Base-by-base conservation (phyloP, 2,797 vertebrate genomes). In the Sebastes matsubarae region DNA sequence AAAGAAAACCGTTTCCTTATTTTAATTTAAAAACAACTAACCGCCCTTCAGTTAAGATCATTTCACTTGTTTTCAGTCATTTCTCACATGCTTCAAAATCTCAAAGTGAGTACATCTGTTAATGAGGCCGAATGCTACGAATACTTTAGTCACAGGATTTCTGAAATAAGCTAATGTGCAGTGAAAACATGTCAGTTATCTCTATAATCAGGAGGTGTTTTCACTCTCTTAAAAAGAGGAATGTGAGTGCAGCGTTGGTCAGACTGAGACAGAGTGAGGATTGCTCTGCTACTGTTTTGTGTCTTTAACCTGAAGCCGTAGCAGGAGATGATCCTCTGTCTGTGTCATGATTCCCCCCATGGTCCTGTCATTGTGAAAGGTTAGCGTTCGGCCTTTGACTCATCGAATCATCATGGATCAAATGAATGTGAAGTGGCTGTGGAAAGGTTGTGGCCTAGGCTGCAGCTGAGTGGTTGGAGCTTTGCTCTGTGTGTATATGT, bases 351-450 rank as follows among this genome's bases (percentile, higher is more conserved):
- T 77, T 81, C 60, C 42, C 66, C 81, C 71, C 8, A 0, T 18
- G 67, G 88, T 77, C 68, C 77, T 83, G 86, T 84, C 87, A 59
- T 54, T 77, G 79, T 79, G 77, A 93, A 91, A 93, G 91, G 91
- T 92, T 90, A 85, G 78, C 27, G 59, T 20, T 74, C 67, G 54
- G 50, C 86, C 88, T 91, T 63, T 91, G 88, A 89, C 92, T 91
- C 89, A 8, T 59, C 32, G 72, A 90, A 74, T 69, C 87, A 60
- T 83, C 85, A 52, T 82, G 87, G 86, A 93, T 92, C 88, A 93
- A 92, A 91, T 82, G 78, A 87, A 84, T 68, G 84, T 70, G 75
- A 79, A 58, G 73, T 46, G 79, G 78, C 81, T 89, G 59, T 67
- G 61, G 58, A 90, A 89, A 93, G 91, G 93, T 88, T 84, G 79